These are phyloP conservation scores for Lycocorax pyrrhopterus DNA, from an alignment of 2,113 vertebrate genomes.

Conservation along the genomic window DNA sequence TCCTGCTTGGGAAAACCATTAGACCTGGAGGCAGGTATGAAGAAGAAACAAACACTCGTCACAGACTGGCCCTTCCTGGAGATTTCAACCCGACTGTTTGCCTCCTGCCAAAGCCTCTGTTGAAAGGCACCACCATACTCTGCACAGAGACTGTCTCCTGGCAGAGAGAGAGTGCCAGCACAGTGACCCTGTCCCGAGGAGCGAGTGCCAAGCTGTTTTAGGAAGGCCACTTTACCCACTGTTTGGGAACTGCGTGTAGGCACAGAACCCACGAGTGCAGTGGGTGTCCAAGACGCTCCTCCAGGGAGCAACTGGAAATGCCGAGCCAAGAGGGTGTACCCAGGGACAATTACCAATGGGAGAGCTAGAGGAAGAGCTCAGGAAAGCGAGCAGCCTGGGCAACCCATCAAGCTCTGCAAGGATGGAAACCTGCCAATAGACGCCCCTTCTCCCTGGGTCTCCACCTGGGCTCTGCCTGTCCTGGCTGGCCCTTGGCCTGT, in stretches of 20 bases:
- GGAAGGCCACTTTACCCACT: background rate
- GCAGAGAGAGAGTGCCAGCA: background rate
- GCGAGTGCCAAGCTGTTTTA: background rate
- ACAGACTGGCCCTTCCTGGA: background rate
- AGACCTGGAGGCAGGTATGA: background rate
- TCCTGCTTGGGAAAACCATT: background rate
- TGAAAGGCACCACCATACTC: background rate
- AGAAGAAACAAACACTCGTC: background rate
- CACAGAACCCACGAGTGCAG: rapidly evolving
- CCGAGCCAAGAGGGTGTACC: background rate
- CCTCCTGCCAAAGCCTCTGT: background rate
- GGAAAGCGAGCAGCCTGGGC: background rate
- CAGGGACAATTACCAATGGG: background rate
- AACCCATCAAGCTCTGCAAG: background rate
- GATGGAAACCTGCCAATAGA: background rate
- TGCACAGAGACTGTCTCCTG: background rate
- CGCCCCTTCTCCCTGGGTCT: background rate
- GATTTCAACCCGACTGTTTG: background rate
- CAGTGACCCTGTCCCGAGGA: background rate
- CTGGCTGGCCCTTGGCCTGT: background rate
- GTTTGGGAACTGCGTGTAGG: rapidly evolving
- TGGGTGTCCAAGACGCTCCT: background rate
- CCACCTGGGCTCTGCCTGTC: background rate
- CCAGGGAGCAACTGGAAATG: background rate
- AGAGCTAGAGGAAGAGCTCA: background rate